Evolutionary conservation across 1,140 invertebrate species (phyloP), one percentile per base, ranked within the genome.

Genomic region (Samia ricini): DNA sequence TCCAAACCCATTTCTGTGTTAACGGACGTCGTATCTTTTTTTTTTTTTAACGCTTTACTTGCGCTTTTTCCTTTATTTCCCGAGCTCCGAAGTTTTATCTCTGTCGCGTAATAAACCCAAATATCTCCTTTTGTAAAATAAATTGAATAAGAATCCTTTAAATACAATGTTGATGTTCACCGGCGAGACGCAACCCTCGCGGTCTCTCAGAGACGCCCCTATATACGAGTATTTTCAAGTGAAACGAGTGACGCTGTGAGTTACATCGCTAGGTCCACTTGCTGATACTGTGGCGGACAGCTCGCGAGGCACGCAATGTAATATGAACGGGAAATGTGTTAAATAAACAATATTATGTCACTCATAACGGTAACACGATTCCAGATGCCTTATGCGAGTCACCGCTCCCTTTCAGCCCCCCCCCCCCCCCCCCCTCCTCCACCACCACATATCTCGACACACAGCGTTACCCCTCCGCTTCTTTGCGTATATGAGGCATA

Each of bases 71-170:
- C 33, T 42, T 42, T 42, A 42, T 42, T 29, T 42, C 4, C 33
- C 33, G 33, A 12, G 33, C 33, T 10, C 8, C 1, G 15, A 15
- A 42, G 7, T 42, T 42, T 42, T 42, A 42, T 42, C 33, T 42
- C 33, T 42, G 33, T 42, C 33, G 0, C 4, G 33, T 42, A 42
- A 42, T 42, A 42, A 42, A 42, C 33, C 33, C 15, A 12, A 26
- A 42, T 15, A 15, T 36, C 33, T 42, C 10, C 12, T 15, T 42
- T 42, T 42, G 33, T 42, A 42, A 42, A 42, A 42, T 0, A 42
- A 42, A 15, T 42, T 42, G 33, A 42, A 42, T 42, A 42, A 42
- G 33, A 42, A 42, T 42, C 33, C 33, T 42, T 42, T 42, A 42
- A 1, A 42, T 42, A 10, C 10, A 42, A 15, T 42, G 12, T 42